Conservation (phyloP, 2,888 invertebrate genomes). For the Drosophila nigricruria region DNA sequence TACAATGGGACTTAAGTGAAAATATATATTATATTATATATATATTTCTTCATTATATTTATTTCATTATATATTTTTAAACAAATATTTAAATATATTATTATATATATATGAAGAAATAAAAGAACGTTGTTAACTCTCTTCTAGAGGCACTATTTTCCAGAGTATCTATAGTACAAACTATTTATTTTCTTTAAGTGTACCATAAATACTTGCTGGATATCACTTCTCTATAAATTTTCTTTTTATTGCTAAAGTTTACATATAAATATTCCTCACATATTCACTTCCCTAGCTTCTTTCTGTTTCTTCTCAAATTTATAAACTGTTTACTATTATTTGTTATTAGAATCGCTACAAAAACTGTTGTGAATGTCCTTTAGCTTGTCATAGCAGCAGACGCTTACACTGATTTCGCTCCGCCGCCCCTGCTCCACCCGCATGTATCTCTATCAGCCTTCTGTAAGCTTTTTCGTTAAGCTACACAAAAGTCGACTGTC, state of each 20-base stretch:
- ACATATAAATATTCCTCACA: neutral
- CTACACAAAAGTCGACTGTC: slow-evolving; percentile 20
- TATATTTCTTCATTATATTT: too few species aligned
- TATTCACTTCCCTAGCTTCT: too few species aligned
- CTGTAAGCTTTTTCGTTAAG: slow-evolving; percentile 34
- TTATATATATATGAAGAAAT: too few species aligned
- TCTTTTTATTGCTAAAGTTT: neutral
- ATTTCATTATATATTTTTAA: too few species aligned
- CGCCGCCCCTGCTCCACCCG: neutral
- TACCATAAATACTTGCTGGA: neutral
- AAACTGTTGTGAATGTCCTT: too few species aligned
- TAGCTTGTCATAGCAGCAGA: neutral
- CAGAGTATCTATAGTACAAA: too few species aligned
- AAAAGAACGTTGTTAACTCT: too few species aligned
- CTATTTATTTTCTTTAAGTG: too few species aligned
- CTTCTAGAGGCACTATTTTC: too few species aligned
- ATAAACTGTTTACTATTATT: neutral
- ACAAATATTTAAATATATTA: too few species aligned
- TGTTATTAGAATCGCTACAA: neutral
- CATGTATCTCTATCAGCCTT: slow-evolving; percentile 34
- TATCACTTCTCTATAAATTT: neutral
- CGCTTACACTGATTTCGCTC: neutral
- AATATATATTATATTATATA: too few species aligned
- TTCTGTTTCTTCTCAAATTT: neutral
- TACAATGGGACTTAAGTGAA: too few species aligned